Conservation (phyloP, 2,888 invertebrate genomes). For the Leucozona laternaria region DNA sequence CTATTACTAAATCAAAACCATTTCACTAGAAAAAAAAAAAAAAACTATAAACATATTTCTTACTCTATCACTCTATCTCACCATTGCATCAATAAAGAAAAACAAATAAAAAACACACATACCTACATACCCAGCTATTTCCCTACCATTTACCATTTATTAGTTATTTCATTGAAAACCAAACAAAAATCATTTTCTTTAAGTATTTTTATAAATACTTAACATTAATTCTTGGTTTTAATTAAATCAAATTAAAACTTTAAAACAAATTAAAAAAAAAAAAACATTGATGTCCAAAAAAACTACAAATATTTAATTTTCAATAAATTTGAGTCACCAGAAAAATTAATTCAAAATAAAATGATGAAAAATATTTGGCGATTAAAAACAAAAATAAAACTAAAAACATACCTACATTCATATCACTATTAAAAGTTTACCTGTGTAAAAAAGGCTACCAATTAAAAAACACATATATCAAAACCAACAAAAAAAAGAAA, state of each 20-base stretch:
- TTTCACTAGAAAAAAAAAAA: constrained; percentile 17
- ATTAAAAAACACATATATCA: constrained; percentile 14
- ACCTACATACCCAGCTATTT: neutral
- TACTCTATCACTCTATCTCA: constrained; percentile 26
- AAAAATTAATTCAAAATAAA: constrained; percentile 42
- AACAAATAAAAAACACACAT: neutral
- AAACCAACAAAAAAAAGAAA: constrained; percentile 40
- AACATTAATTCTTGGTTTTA: neutral
- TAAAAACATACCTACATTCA: constrained; percentile 59
- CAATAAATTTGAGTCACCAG: constrained; percentile 29
- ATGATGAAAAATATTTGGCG: constrained; percentile 61
- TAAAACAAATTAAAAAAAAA: constrained; percentile 12
- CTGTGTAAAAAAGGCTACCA: constrained; percentile 69
- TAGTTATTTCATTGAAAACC: neutral
- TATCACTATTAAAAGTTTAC: constrained; percentile 69
- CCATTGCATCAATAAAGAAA: constrained; percentile 1
- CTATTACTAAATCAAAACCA: constrained; percentile 39
- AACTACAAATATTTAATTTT: constrained; percentile 39
- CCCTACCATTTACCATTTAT: constrained; percentile 7
- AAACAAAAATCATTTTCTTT: neutral
- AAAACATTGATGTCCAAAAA: constrained; percentile 59
- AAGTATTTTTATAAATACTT: neutral
- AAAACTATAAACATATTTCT: constrained; percentile 1
- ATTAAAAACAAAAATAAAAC: constrained; percentile 34
- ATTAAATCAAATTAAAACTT: neutral